Evolutionary conservation across 2,888 invertebrate genomes (phyloP).

Genomic region (Lamellibrachia satsuma): DNA sequence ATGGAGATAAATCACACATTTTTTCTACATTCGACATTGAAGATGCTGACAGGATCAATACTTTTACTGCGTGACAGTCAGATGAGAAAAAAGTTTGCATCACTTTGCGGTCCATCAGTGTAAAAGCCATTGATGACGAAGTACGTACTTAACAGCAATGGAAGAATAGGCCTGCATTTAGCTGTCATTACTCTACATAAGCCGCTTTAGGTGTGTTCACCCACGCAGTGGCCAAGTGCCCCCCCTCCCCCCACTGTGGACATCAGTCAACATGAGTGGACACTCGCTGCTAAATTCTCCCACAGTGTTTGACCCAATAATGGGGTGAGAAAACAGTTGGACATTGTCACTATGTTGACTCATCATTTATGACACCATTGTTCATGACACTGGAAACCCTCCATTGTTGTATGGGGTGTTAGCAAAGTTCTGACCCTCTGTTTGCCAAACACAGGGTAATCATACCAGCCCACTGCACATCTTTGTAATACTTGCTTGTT

Average conservation of each 20-base stretch:
- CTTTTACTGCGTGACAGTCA: background rate
- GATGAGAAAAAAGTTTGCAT: background rate
- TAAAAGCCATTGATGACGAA: constrained; percentile 17
- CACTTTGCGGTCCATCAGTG: background rate
- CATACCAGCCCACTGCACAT: background rate
- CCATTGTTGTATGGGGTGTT: background rate
- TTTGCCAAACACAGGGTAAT: background rate
- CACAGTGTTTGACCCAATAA: background rate
- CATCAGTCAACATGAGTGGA: background rate
- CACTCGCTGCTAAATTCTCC: background rate
- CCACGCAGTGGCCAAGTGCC: background rate
- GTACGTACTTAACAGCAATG: background rate
- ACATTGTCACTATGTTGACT: background rate
- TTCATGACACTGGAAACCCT: background rate
- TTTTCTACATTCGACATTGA: background rate
- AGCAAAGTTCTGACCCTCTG: background rate
- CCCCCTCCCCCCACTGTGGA: background rate
- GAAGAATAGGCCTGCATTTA: background rate
- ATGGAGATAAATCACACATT: background rate
- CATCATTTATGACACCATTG: background rate
- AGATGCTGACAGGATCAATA: background rate
- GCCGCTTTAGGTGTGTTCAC: background rate
- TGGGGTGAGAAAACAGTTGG: constrained; percentile 4
- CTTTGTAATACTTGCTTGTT: background rate
- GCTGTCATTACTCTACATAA: background rate